phyloP scores from a whole-genome alignment of 2,113 vertebrate genomes.

The Lucifuga dentata region DNA sequence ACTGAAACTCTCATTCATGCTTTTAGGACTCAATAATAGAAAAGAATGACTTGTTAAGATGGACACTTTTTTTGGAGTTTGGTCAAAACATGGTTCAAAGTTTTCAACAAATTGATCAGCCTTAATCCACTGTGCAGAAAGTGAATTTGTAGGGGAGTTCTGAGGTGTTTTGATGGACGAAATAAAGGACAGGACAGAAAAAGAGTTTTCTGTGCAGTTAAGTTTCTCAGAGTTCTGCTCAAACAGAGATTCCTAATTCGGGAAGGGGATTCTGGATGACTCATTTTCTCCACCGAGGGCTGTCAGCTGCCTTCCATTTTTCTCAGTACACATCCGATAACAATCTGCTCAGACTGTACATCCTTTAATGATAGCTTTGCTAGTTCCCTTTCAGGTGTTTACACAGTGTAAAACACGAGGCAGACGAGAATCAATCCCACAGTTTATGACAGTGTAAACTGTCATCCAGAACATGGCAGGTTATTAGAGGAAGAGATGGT shows the following conservation, averaged over 20 bases:
- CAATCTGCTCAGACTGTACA: neutral
- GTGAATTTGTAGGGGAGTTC: constrained; percentile 23
- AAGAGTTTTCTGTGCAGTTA: too few relatives aligned
- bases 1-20: too few relatives aligned
- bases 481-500: constrained; percentile 28
- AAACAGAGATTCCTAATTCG: constrained; percentile 13
- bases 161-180: too few relatives aligned
- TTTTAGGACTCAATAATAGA: too few relatives aligned
- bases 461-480: neutral
- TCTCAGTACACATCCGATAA: constrained; percentile 23
- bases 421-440: constrained; percentile 9
- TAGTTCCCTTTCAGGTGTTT: constrained; percentile 44
- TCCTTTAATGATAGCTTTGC: constrained; percentile 9
- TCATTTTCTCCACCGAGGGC: constrained; percentile 77
- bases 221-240: neutral
- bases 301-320: constrained; percentile 20
- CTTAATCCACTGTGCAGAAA: constrained; percentile 3
- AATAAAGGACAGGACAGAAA: too few relatives aligned
- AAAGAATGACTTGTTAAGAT: too few relatives aligned
- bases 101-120: too few relatives aligned
- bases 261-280: constrained; percentile 62
- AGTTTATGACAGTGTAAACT: constrained; percentile 45
- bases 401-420: constrained; percentile 3
- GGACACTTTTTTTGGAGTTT: too few relatives aligned
- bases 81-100: too few relatives aligned